phyloP scores from a whole-genome alignment of 2,113 vertebrate species.

The Procavia capensis region DNA sequence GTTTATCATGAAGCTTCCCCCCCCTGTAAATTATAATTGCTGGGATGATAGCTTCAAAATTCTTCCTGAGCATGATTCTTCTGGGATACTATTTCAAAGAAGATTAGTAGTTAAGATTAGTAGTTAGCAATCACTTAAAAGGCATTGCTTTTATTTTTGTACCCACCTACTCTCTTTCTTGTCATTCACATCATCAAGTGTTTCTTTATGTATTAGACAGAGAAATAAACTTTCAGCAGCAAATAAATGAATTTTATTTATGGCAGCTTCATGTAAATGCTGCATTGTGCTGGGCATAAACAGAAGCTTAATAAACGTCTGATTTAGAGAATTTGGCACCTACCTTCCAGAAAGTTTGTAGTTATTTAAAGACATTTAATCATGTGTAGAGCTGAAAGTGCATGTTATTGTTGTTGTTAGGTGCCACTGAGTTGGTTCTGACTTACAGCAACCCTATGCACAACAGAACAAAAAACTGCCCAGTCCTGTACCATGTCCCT shows the following conservation, averaged over 20 bases:
- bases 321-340: background rate
- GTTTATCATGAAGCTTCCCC: background rate
- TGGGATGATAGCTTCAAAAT: background rate
- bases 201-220: background rate
- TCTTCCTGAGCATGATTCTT: conserved; percentile 28
- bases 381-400: background rate
- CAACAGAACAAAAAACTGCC: no score
- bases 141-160: conserved; percentile 15
- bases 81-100: background rate
- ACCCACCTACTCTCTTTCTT: background rate
- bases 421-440: no score
- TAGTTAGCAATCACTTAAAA: conserved; percentile 34
- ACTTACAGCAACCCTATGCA: no score
- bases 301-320: background rate
- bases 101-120: background rate
- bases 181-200: conserved; percentile 21
- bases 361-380: background rate
- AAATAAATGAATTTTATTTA: background rate
- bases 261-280: background rate
- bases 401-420: no score
- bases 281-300: background rate
- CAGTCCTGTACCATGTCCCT: no score
- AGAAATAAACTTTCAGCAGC: background rate
- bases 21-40: background rate
- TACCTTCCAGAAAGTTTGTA: background rate